Conservation (phyloP, 1,140 invertebrate species). For the Triops longicaudatus region DNA sequence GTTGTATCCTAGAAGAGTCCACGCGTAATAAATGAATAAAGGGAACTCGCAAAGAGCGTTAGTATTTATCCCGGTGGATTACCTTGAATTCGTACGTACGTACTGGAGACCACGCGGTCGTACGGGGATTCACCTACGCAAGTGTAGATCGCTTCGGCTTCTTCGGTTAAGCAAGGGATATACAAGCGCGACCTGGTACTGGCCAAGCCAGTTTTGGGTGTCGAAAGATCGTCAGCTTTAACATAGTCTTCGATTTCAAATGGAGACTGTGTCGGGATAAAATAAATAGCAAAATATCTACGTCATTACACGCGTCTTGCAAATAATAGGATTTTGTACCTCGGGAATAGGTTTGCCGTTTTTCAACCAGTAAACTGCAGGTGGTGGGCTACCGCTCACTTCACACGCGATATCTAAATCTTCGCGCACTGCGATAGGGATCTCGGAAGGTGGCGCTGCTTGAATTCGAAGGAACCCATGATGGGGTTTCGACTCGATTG, state of each 20-base stretch:
- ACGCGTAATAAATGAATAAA: background rate
- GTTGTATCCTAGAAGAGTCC: background rate
- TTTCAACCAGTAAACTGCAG: constrained; percentile 47
- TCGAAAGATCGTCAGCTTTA: constrained; percentile 17
- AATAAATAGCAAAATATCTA: background rate
- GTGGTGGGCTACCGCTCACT: constrained; percentile 43
- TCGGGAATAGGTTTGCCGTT: constrained; percentile 36
- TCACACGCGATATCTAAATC: constrained; percentile 41
- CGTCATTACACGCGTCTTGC: background rate
- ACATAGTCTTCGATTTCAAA: constrained; percentile 24
- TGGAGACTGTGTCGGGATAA: constrained; percentile 15
- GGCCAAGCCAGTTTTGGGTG: constrained; percentile 23
- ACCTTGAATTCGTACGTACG: constrained; percentile 31
- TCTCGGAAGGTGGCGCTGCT: constrained; percentile 29
- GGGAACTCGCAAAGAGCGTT: too few relatives aligned
- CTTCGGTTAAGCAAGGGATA: constrained; percentile 35
- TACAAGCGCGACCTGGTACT: constrained; percentile 34
- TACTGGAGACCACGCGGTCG: constrained; percentile 32
- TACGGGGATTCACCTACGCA: constrained; percentile 38
- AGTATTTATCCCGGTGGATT: background rate
- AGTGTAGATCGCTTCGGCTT: constrained; percentile 36
- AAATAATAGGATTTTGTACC: background rate
- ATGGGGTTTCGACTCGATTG: background rate
- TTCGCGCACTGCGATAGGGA: constrained; percentile 30
- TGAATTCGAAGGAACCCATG: constrained; percentile 20